phyloP scores from a whole-genome alignment of 2,113 vertebrate species.

The Electrona antarctica region DNA sequence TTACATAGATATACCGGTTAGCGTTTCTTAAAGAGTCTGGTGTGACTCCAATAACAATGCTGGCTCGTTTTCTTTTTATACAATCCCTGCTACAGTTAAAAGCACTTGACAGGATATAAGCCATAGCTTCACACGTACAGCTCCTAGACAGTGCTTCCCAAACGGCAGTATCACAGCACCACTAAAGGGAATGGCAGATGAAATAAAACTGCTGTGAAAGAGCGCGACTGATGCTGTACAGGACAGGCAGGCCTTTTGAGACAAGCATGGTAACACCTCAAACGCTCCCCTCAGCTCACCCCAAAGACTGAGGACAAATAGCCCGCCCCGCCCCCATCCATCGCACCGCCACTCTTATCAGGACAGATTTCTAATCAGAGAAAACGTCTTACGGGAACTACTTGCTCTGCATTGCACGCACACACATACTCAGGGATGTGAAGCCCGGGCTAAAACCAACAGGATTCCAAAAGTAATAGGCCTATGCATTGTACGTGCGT shows the following conservation, averaged over 20 bases:
- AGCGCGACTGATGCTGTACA: slow-evolving; percentile 79
- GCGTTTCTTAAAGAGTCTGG: slow-evolving; percentile 2
- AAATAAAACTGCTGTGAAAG: slow-evolving; percentile 78
- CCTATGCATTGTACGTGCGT: background rate
- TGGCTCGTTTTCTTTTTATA: slow-evolving; percentile 41
- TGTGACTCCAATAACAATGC: slow-evolving; percentile 32
- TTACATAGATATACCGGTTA: slow-evolving; percentile 6
- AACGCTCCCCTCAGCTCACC: slow-evolving; percentile 11
- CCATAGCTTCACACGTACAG: slow-evolving; percentile 19
- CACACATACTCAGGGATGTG: background rate
- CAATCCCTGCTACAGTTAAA: slow-evolving; percentile 55
- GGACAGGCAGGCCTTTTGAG: slow-evolving; percentile 71
- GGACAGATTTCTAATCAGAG: slow-evolving; percentile 56
- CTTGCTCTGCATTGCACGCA: slow-evolving; percentile 2
- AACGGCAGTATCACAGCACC: slow-evolving; percentile 58
- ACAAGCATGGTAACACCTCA: slow-evolving; percentile 66
- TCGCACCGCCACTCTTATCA: slow-evolving; percentile 47
- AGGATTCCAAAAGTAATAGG: slow-evolving; percentile 1
- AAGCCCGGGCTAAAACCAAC: background rate
- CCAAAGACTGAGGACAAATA: background rate
- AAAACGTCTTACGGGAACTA: slow-evolving; percentile 46
- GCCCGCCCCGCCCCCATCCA: background rate
- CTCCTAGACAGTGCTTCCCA: slow-evolving; percentile 56
- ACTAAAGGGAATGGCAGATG: slow-evolving; percentile 76
- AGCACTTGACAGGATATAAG: slow-evolving; percentile 51